Base-by-base conservation (phyloP, 2,888 invertebrate species). In the Acanthosoma haemorrhoidale region DNA sequence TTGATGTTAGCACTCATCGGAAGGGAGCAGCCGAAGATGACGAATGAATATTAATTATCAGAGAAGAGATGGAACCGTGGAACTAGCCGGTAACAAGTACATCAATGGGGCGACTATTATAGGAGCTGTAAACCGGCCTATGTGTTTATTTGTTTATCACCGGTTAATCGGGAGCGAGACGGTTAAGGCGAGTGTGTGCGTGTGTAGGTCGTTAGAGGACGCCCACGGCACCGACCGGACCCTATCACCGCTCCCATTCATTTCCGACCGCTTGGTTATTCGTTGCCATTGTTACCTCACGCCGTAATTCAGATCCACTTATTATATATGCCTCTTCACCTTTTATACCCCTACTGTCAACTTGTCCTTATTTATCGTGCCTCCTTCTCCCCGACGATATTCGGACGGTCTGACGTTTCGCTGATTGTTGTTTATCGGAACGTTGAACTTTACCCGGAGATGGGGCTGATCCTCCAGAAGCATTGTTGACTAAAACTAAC, bases 391-490 rank as follows among this genome's bases (percentile, higher is more conserved):
- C n/a, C n/a, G n/a, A n/a, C 51, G 25, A 51, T 51, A 51, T 51
- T 51, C 51, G 25, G 51, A 51, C 21, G 51, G 51, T 25, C 25
- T 13, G 51, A 13, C 21, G 21, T 51, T 51, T 51, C 51, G 51
- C 51, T 51, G 51, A 51, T 51, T 51, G 51, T 51, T 51, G 51
- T 51, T 51, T 51, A 51, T 51, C 51, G 51, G 51, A 51, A 25
- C 51, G 51, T 51, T 51, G 51, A 51, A 51, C 51, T 29, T 51
- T n/a, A 51, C 51, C 51, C 51, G 6, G 25, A 25, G 51, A n/a
- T 51, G 25, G 25, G 51, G 29, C 13, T 25, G 25, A 13, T 51
- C 51, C 21, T 25, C 29, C 29, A 51, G n/a, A n/a, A n/a, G n/a
- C n/a, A n/a, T n/a, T n/a, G n/a, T n/a, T n/a, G n/a, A n/a, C n/a